These are phyloP conservation scores for Halictus quadricinctus DNA, from an alignment of 2,888 invertebrate genomes.

Conservation along the genomic window DNA sequence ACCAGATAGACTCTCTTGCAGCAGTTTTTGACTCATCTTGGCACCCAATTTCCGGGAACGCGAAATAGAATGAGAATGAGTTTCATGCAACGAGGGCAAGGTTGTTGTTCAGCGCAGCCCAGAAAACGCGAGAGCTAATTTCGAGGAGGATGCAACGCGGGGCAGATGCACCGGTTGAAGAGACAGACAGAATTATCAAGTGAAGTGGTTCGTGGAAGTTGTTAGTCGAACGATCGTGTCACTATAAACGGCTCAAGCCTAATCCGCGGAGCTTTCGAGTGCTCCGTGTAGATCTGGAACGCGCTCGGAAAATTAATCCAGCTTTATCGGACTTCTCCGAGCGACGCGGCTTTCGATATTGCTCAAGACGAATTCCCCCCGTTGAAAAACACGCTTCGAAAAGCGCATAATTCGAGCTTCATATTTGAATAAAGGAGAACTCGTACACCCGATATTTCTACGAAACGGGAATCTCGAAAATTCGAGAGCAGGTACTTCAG, in stretches of 20 bases:
- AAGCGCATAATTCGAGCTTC: neutral
- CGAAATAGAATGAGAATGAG: neutral
- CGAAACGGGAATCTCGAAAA: too few relatives aligned
- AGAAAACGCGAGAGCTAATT: neutral
- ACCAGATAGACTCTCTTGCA: neutral
- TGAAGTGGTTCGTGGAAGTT: conserved; percentile 24
- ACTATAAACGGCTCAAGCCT: conserved; percentile 22
- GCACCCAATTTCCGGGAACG: neutral
- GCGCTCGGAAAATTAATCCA: neutral
- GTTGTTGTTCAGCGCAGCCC: neutral
- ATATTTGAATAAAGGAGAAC: too few relatives aligned
- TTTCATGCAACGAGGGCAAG: neutral
- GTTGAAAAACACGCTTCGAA: neutral
- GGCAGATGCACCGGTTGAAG: neutral
- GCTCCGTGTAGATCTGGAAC: conserved; percentile 3
- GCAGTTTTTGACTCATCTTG: neutral
- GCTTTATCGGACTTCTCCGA: conserved; percentile 24
- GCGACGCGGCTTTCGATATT: neutral
- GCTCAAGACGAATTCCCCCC: neutral
- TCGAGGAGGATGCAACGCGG: neutral
- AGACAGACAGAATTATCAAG: conserved; percentile 27
- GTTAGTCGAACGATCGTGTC: neutral
- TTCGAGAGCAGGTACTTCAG: too few relatives aligned
- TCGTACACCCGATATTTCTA: too few relatives aligned
- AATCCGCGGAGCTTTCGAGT: conserved; percentile 30